Evolutionary conservation across 2,113 vertebrate species (phyloP).

Genomic region (Opisthocomus hoazin): DNA sequence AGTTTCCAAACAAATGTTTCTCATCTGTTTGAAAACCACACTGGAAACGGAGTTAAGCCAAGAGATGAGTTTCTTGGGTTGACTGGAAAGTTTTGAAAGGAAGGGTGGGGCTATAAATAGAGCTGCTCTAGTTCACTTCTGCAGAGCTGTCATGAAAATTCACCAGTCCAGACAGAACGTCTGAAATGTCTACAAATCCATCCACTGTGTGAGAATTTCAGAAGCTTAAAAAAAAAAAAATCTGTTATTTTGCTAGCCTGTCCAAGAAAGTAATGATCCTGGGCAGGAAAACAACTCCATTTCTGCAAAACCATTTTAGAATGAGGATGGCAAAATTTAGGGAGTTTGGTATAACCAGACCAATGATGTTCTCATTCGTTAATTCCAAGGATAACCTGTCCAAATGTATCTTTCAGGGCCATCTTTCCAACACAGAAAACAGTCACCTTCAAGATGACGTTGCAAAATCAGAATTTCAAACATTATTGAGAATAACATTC

Average conservation of each 20-base stretch:
- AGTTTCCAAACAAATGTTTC: constrained; percentile 49
- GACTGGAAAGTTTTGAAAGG: constrained; percentile 60
- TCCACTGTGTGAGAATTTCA: background rate
- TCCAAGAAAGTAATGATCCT: constrained; percentile 13
- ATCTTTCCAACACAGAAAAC: background rate
- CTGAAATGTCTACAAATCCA: constrained; percentile 32
- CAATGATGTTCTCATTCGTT: background rate
- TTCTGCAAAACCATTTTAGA: constrained; percentile 30
- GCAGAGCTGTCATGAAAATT: constrained; percentile 41
- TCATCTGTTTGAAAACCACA: constrained; percentile 49
- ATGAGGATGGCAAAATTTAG: background rate
- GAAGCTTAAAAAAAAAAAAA: background rate
- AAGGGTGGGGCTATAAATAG: constrained; percentile 56
- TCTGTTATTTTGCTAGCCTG: background rate
- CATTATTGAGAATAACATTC: background rate
- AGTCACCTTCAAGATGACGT: background rate
- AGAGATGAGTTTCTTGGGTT: constrained; percentile 48
- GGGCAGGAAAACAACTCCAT: background rate
- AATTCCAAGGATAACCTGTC: background rate
- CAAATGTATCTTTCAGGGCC: background rate
- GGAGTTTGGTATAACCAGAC: background rate
- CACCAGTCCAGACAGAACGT: constrained; percentile 41
- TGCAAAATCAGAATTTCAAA: background rate
- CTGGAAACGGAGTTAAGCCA: constrained; percentile 34
- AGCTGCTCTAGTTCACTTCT: background rate